Base-by-base conservation (phyloP, 1,140 invertebrate species). In the Scaptomyza pallida region DNA sequence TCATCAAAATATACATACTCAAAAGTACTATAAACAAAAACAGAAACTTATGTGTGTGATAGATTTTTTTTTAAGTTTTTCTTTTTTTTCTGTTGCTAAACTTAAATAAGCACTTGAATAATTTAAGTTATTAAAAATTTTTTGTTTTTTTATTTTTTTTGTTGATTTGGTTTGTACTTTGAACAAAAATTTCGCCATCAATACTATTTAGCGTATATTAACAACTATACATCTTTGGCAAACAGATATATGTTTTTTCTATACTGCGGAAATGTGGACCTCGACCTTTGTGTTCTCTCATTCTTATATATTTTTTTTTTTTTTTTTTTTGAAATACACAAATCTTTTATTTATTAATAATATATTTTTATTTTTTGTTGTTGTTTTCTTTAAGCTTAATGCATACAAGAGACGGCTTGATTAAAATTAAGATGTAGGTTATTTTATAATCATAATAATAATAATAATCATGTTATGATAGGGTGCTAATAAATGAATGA, bases 161-260 rank as follows among this genome's bases (percentile, higher is more conserved):
- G 56, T 81, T 63, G 60, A 44, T 64, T 83, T 51, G 37, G 67
- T 67, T 88, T 88, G 78, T 70, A 88, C 77, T 86, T 90, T 90
- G 89, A 91, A 91, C 90, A 91, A 91, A 91, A 91, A 91, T 91
- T 86, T 90, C 88, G 89, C 89, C 89, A 90, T 90, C 89, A 90
- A 89, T 90, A 82, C 81, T 88, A 80, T 79, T 82, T 83, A 90
- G 80, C 82, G 80, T 89, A 81, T 81, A 78, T 90, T 80, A 86
- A 88, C 65, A 86, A 86, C 81, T 78, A 86, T 86, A 86, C 82
- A 86, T 86, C 81, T 85, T 85, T 77, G 82, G 74, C 82, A 86
- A 86, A 43, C 62, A 86, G 81, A 86, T 88, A 86, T 86, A 86
- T 88, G 82, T 86, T 86, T 78, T 86, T 78, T 78, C 61, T 90